Evolutionary conservation across 1,140 invertebrate species (phyloP).

Genomic region (Bradynema listronoti): DNA sequence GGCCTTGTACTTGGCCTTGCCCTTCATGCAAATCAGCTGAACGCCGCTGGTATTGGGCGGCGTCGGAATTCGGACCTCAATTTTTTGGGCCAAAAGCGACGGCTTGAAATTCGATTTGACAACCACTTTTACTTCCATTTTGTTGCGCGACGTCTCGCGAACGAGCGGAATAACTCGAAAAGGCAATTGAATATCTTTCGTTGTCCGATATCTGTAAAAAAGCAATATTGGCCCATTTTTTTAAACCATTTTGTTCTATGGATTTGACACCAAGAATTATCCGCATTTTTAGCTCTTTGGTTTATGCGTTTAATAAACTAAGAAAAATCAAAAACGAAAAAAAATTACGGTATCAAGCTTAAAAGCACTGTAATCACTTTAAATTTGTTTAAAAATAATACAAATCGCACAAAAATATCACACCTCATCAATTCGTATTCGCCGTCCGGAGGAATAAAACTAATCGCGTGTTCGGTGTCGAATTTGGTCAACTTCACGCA

Average conservation of each 20-base stretch:
- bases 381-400: not conserved
- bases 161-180: slow-evolving; percentile 98
- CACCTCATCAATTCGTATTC: slow-evolving; percentile 99
- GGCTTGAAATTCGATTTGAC: slow-evolving; percentile 99
- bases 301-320: too few relatives aligned
- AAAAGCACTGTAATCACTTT: too few relatives aligned
- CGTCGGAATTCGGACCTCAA: slow-evolving; percentile 93
- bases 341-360: too few relatives aligned
- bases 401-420: slow-evolving; percentile 11
- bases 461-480: slow-evolving; percentile 98
- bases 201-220: slow-evolving; percentile 80
- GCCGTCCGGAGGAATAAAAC: slow-evolving; percentile 98
- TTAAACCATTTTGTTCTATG: too few relatives aligned
- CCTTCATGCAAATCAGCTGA: slow-evolving; percentile 95
- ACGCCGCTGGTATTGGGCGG: slow-evolving; percentile 97
- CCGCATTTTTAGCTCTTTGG: too few relatives aligned
- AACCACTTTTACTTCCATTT: slow-evolving; percentile 99
- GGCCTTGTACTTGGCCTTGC: slow-evolving; percentile 98
- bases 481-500: slow-evolving; percentile 99
- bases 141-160: slow-evolving; percentile 89
- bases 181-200: slow-evolving; percentile 98
- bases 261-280: too few relatives aligned
- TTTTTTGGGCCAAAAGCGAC: slow-evolving; percentile 93
- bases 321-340: too few relatives aligned
- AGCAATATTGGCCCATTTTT: slow-evolving; percentile 16